Base-by-base conservation (phyloP, 1,140 invertebrate species). In the Druon quercuslanigerum region DNA sequence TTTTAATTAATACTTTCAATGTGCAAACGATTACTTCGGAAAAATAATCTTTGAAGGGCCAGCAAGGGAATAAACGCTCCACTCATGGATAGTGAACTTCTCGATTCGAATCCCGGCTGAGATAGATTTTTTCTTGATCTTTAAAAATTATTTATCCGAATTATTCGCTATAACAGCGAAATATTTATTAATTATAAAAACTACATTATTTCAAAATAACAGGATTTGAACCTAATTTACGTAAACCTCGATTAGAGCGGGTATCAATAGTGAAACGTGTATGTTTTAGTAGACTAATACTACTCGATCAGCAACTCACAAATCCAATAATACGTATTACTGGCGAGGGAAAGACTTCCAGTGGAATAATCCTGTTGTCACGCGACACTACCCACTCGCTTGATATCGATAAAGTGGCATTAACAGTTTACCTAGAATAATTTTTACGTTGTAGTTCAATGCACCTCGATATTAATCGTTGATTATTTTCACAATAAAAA, bases 391-490 rank as follows among this genome's bases (percentile, higher is more conserved):
- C 12, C 57, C 57, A 66, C 25, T 66, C 25, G 25, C 25, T 5
- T 66, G 57, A 40, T 66, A 40, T 25, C 57, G 25, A 40, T 66
- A 66, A 66, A 66, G 12, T 40, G 57, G 25, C 12, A 66, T 66
- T 66, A 66, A 13, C 57, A 66, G 57, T 40, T 40, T 66, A 33
- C 57, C 16, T 13, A 33, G 7, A 14, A 25, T 33, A 66, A 56
- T 33, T 66, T 66, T 66, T 66, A 66, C 25, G 25, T 7, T 17
- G 52, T 19, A 17, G n/a, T 56, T 56, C 52, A 56, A 56, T 17
- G 52, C 52, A 56, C n/a, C 19, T 56, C 20, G 16, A 66, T 16
- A 66, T 66, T 16, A 66, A 40, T 66, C 40, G 16, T 66, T 16
- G 8, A 66, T 20, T 66, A 9, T 46, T 46, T 46, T 7, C 40